These are phyloP conservation scores for Procambarus virginalis DNA, from an alignment of 1,140 invertebrate genomes.

Conservation along the genomic window DNA sequence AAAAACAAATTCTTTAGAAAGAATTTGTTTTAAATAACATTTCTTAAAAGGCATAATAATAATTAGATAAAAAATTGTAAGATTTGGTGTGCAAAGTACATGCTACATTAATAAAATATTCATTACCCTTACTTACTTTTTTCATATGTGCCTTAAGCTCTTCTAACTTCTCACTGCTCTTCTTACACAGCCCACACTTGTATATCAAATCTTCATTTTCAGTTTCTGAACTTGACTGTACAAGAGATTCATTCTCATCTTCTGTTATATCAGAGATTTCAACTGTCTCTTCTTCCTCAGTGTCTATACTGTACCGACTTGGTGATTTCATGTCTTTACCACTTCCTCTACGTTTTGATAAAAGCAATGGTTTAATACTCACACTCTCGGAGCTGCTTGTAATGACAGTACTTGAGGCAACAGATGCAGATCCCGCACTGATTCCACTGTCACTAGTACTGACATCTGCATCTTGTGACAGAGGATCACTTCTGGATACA, in stretches of 20 bases:
- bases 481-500: not conserved
- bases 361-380: conserved; percentile 8
- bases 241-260: conserved; percentile 26
- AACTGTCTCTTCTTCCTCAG: conserved; percentile 41
- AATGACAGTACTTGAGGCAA: conserved; percentile 29
- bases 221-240: conserved; percentile 17
- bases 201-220: conserved; percentile 33
- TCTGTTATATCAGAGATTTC: not conserved
- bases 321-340: conserved; percentile 38
- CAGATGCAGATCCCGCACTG: not conserved
- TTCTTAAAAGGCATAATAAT: too few species aligned
- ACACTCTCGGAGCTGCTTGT: conserved; percentile 45
- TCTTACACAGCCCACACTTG: conserved; percentile 58
- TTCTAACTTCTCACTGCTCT: conserved; percentile 38
- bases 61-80: too few species aligned
- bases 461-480: not conserved
- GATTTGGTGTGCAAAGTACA: too few species aligned
- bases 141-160: conserved; percentile 41
- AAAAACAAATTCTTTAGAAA: not conserved
- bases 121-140: conserved; percentile 30
- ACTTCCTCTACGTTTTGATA: conserved; percentile 26
- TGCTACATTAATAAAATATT: not conserved
- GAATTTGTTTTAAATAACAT: not conserved
- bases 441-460: conserved; percentile 9
- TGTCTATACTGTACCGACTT: conserved; percentile 14